Evolutionary conservation across 2,113 vertebrate genomes (phyloP).

Genomic region (Crotalus tigris): DNA sequence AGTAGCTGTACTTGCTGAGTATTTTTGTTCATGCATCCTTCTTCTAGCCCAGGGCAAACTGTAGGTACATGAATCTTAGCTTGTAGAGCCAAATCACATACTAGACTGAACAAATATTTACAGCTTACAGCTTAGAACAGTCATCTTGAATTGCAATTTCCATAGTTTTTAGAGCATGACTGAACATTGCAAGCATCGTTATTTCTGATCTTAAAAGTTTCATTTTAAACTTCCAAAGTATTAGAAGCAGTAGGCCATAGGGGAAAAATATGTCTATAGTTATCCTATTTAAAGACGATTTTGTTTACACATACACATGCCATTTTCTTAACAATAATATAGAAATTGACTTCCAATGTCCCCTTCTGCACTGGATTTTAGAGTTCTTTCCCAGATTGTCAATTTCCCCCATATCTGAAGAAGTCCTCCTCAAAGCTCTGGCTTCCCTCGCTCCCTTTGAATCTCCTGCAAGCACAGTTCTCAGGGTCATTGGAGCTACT

Average conservation of each 20-base stretch:
- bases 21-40: background rate
- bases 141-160: background rate
- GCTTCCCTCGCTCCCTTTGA: background rate
- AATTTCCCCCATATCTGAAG: background rate
- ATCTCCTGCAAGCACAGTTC: background rate
- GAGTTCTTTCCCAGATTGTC: background rate
- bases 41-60: background rate
- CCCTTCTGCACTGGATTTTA: background rate
- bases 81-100: background rate
- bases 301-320: background rate
- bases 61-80: background rate
- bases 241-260: background rate
- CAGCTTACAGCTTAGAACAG: background rate
- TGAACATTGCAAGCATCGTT: background rate
- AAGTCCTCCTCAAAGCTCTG: background rate
- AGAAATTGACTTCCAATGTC: background rate
- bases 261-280: background rate
- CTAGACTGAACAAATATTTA: background rate
- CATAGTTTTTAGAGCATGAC: background rate
- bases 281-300: background rate
- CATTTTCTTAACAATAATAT: background rate
- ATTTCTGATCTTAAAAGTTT: background rate
- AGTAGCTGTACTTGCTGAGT: background rate
- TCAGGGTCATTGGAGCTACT: background rate
- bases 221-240: background rate